phyloP scores from a whole-genome alignment of 2,113 vertebrate genomes.

The Porphyrio hochstetteri region DNA sequence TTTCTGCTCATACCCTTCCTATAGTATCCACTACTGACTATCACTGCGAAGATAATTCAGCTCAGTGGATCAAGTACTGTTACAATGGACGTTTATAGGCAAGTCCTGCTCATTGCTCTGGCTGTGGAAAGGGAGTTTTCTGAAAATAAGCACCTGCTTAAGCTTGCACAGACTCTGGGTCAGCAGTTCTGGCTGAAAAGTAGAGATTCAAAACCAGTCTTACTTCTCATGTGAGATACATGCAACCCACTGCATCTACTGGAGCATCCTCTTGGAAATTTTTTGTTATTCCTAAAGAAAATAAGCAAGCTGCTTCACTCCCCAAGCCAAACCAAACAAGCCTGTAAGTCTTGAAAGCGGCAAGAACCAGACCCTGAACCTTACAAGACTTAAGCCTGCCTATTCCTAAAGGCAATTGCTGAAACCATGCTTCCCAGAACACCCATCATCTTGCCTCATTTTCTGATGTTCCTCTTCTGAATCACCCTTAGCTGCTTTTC shows the following conservation, averaged over 20 bases:
- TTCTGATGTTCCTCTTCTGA: background rate
- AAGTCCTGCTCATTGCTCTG: background rate
- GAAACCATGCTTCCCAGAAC: background rate
- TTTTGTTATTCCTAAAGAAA: background rate
- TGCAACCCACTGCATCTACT: background rate
- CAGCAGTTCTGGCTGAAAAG: background rate
- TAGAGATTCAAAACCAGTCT: background rate
- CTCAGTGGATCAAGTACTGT: background rate
- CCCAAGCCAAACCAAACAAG: background rate
- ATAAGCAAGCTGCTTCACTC: background rate
- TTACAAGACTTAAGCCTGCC: background rate
- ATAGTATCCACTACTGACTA: background rate
- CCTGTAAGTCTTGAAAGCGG: background rate
- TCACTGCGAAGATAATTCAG: background rate
- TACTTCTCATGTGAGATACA: background rate
- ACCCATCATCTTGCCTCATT: background rate
- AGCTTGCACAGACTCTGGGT: background rate
- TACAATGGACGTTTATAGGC: background rate
- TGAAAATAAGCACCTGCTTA: background rate
- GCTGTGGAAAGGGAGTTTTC: background rate
- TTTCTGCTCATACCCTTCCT: fast-evolving
- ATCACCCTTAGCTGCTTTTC: background rate
- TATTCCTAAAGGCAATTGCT: background rate
- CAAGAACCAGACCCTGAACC: background rate
- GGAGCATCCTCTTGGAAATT: background rate